Conservation (phyloP, 2,888 invertebrate species). For the Clanis bilineata region DNA sequence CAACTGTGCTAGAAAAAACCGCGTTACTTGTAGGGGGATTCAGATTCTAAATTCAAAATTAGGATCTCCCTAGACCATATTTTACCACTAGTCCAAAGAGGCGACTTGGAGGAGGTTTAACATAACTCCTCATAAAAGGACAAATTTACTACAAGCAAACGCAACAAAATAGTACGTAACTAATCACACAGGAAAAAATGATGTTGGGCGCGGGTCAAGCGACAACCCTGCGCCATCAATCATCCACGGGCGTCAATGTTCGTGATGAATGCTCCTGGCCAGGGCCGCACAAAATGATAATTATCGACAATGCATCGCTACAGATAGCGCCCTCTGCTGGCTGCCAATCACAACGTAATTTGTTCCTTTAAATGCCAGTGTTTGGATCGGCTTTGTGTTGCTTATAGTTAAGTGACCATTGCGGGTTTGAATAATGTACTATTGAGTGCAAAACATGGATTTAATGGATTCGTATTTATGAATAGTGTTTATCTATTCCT, state of each 20-base stretch:
- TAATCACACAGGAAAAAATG: constrained; percentile 15
- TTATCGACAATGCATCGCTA: constrained; percentile 18
- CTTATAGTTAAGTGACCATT: neutral
- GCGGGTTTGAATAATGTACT: neutral
- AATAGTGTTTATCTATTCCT: neutral
- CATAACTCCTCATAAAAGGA: no score
- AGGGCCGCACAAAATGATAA: constrained; percentile 19
- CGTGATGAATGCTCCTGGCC: constrained; percentile 23
- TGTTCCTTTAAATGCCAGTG: constrained; percentile 6
- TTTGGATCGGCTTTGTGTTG: neutral
- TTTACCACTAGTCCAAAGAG: no score
- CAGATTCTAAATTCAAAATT: no score
- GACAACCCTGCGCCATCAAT: constrained; percentile 22
- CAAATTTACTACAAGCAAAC: neutral
- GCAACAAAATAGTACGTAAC: neutral
- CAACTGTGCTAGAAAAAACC: no score
- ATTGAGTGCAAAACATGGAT: neutral
- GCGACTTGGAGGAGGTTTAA: no score
- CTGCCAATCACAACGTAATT: constrained; percentile 17
- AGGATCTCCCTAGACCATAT: no score
- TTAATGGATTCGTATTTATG: neutral
- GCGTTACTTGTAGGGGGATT: no score
- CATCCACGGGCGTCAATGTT: constrained; percentile 24
- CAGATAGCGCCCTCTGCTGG: constrained; percentile 12
- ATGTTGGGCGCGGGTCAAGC: constrained; percentile 23